Evolutionary conservation across 2,113 vertebrate genomes (phyloP).

Genomic region (Mus spicilegus): DNA sequence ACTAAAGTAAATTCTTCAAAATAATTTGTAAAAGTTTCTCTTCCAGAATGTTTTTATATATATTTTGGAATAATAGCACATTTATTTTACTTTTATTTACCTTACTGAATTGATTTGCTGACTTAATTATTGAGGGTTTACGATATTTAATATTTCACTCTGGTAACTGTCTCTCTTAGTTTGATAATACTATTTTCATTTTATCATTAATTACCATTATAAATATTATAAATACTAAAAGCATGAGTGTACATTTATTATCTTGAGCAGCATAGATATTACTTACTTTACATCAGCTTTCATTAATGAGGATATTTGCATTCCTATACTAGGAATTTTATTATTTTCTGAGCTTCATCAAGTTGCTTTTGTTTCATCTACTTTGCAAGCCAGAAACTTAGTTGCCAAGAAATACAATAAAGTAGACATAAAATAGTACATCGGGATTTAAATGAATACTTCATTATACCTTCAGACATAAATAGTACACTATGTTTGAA

Average conservation of each 20-base stretch:
- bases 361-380: neutral
- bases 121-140: neutral
- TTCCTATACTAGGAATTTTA: neutral
- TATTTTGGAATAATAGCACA: neutral
- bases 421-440: neutral
- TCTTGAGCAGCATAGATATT: neutral
- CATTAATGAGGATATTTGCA: neutral
- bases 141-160: neutral
- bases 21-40: neutral
- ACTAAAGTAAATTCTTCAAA: neutral
- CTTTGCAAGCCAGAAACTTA: neutral
- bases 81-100: neutral
- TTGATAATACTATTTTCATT: neutral
- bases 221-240: constrained; percentile 44
- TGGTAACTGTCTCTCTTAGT: neutral
- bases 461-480: neutral
- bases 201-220: neutral
- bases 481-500: neutral
- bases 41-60: neutral
- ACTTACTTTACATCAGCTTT: neutral
- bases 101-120: neutral
- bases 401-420: neutral
- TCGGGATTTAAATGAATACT: neutral
- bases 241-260: neutral
- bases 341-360: neutral